Conservation (phyloP, 1,140 invertebrate genomes). For the Globodera rostochiensis region DNA sequence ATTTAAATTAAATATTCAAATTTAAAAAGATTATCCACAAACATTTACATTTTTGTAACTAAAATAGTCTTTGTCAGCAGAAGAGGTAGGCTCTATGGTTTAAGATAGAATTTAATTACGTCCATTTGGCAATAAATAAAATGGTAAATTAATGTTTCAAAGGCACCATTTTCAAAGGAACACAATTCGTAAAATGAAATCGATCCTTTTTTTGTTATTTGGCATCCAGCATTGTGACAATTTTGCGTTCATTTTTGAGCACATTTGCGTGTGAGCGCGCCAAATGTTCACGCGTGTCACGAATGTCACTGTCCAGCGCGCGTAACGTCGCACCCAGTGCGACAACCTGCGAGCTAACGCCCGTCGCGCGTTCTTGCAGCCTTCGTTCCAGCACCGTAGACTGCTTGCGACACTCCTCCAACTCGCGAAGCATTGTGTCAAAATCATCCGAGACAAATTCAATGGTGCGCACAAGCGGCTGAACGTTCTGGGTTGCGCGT, state of each 20-base stretch:
- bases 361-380: slow-evolving; percentile 25
- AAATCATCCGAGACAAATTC: slow-evolving; percentile 54
- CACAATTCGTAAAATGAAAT: not conserved
- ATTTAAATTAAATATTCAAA: not conserved
- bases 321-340: slow-evolving; percentile 37
- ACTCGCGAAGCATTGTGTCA: slow-evolving; percentile 50
- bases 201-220: slow-evolving; percentile 5
- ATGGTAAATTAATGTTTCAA: not conserved
- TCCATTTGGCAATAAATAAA: not conserved
- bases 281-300: slow-evolving; percentile 46
- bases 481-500: slow-evolving; percentile 40
- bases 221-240: slow-evolving; percentile 21
- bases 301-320: slow-evolving; percentile 42
- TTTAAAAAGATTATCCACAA: slow-evolving; percentile 2
- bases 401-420: slow-evolving; percentile 45
- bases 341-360: slow-evolving; percentile 16
- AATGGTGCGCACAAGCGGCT: slow-evolving; percentile 47
- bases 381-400: slow-evolving; percentile 25
- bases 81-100: not conserved
- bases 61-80: not conserved
- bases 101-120: slow-evolving; percentile 2
- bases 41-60: not conserved
- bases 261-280: slow-evolving; percentile 39
- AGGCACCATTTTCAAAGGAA: not conserved
- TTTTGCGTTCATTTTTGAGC: slow-evolving; percentile 48